Conservation (phyloP, 1,140 invertebrate species). For the Bombus vancouverensis region DNA sequence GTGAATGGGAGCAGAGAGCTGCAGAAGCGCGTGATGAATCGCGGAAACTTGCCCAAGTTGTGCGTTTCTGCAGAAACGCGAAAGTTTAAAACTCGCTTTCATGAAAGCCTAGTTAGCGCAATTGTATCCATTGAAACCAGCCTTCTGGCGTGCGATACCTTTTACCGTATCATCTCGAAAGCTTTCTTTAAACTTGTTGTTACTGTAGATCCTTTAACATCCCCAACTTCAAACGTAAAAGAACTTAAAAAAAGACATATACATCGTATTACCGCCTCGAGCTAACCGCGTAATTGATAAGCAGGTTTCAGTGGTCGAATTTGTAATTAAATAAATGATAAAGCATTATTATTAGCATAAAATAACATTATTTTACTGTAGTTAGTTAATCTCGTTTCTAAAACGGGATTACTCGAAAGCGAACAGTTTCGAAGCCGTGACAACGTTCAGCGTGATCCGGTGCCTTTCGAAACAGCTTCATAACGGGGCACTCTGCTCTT, state of each 20-base stretch:
- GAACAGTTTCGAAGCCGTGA: background rate
- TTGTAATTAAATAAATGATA: too few species aligned
- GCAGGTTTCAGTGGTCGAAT: too few species aligned
- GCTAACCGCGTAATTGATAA: too few species aligned
- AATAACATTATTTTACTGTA: too few species aligned
- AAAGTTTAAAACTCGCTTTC: constrained; percentile 45
- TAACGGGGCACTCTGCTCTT: background rate
- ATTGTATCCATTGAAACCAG: constrained; percentile 1
- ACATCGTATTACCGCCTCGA: too few species aligned
- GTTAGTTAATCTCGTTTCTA: too few species aligned
- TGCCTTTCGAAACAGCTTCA: background rate
- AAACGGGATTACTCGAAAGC: background rate
- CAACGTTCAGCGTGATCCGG: background rate
- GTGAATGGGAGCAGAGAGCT: constrained; percentile 3
- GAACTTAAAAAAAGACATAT: too few species aligned
- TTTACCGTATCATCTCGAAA: constrained; percentile 1
- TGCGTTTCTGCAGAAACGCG: constrained; percentile 9
- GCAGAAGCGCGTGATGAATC: constrained; percentile 34
- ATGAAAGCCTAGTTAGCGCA: constrained; percentile 22
- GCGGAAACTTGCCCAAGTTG: constrained; percentile 29
- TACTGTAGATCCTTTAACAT: background rate
- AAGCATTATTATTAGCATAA: too few species aligned
- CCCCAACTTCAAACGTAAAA: background rate
- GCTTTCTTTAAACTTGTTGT: background rate
- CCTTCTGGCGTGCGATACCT: background rate